phyloP scores from a whole-genome alignment of 1,140 invertebrate genomes.

The Drosophila guanche region DNA sequence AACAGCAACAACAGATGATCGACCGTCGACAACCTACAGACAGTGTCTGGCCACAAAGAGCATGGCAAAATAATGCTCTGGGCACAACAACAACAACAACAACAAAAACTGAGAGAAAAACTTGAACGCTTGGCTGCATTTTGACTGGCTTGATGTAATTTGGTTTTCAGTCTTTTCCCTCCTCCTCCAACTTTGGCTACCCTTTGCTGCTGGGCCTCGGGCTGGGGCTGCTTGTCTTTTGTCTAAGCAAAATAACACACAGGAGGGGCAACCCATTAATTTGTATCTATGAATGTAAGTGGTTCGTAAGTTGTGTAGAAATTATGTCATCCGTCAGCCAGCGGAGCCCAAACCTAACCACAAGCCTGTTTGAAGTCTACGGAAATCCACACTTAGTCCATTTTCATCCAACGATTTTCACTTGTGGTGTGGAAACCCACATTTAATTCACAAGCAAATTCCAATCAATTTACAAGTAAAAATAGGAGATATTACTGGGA shows the following conservation, averaged over 20 bases:
- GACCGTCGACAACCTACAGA: slow-evolving; percentile 32
- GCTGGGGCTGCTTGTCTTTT: slow-evolving; percentile 7
- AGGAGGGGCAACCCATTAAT: slow-evolving; percentile 52
- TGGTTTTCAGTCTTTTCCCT: slow-evolving; percentile 44
- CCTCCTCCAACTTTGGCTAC: slow-evolving; percentile 34
- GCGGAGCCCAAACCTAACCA: not conserved
- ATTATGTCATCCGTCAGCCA: slow-evolving; percentile 56
- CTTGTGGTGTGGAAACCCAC: not conserved
- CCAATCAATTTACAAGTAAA: too few relatives aligned
- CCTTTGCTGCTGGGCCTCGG: slow-evolving; percentile 4
- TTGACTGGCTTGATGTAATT: slow-evolving; percentile 79
- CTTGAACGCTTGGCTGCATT: slow-evolving; percentile 72
- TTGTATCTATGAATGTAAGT: slow-evolving; percentile 34
- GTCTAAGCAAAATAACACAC: slow-evolving; percentile 46
- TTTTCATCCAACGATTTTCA: not conserved
- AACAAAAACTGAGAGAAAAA: slow-evolving; percentile 36
- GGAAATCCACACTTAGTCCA: not conserved
- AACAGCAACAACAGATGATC: slow-evolving; percentile 24
- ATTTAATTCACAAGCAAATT: too few relatives aligned
- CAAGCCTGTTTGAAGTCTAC: not conserved
- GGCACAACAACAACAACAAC: not conserved
- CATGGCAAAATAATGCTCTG: slow-evolving; percentile 48
- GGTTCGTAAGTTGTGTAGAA: slow-evolving; percentile 23
- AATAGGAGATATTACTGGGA: too few relatives aligned
- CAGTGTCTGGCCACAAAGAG: slow-evolving; percentile 75